Percentiles rank a stretch among this genome's conserved stretches.
These are phyloP conservation scores for Lophius americanus DNA, from an alignment of 2,797 vertebrate genomes.

Conservation along the genomic window DNA sequence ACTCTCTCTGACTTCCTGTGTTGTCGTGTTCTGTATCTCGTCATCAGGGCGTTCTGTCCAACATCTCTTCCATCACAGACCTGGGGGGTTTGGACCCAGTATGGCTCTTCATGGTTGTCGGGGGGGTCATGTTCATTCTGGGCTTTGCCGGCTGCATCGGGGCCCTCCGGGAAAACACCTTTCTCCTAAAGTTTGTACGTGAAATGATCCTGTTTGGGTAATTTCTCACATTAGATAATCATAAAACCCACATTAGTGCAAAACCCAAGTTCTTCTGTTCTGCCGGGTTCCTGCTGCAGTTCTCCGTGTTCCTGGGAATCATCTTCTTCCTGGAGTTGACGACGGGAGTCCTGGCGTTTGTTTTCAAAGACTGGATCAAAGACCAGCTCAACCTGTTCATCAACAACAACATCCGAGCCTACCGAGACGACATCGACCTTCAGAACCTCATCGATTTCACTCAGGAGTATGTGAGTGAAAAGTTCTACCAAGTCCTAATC, in stretches of 20 bases:
- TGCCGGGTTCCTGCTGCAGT: conserved; percentile 73
- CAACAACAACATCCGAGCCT: conserved; percentile 98
- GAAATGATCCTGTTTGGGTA: not conserved
- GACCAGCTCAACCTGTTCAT: conserved; percentile 99
- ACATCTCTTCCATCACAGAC: conserved; percentile 98
- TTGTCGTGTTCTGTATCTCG: no score
- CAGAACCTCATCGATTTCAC: conserved; percentile 99
- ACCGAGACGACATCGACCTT: conserved; percentile 97
- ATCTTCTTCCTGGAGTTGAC: conserved; percentile 99
- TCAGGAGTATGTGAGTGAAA: conserved; percentile 94
- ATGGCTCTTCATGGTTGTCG: conserved; percentile 97
- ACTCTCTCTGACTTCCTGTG: no score
- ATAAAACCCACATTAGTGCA: not conserved
- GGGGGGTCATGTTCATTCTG: conserved; percentile 98
- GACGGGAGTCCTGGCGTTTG: conserved; percentile 97
- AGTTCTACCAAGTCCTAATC: no score
- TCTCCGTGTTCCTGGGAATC: conserved; percentile 98
- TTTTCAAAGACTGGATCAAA: conserved; percentile 99
- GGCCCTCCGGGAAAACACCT: conserved; percentile 95
- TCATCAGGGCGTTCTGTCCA: conserved; percentile 93
- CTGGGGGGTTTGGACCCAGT: conserved; percentile 97
- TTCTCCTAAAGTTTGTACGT: conserved; percentile 98
- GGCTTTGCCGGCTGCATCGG: conserved; percentile 98
- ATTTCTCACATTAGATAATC: no score
- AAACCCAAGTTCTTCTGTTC: not conserved